These are phyloP conservation scores for Hippocampus guttulatus DNA, from an alignment of 2,113 vertebrate species.

Conservation along the genomic window DNA sequence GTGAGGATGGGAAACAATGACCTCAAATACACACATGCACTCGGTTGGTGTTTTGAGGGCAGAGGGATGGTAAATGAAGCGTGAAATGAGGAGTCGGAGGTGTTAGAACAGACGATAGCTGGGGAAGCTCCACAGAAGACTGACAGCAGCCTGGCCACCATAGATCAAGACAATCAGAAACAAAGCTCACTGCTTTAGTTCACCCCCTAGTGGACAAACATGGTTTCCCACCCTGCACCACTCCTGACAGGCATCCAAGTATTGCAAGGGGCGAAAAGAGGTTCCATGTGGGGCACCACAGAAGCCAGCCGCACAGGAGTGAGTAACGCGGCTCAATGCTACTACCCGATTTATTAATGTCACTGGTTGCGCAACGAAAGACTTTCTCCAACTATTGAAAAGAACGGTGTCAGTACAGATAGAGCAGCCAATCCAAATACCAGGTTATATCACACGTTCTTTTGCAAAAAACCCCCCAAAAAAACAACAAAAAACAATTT, in stretches of 20 bases:
- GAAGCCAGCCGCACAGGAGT: too few relatives aligned
- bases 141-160: constrained; percentile 49
- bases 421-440: too few relatives aligned
- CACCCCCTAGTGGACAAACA: constrained; percentile 25
- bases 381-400: too few relatives aligned
- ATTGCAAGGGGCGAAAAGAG: neutral
- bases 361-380: too few relatives aligned
- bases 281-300: neutral
- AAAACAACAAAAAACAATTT: too few relatives aligned
- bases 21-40: constrained; percentile 24
- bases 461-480: too few relatives aligned
- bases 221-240: neutral
- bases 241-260: neutral
- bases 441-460: too few relatives aligned
- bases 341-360: too few relatives aligned
- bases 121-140: constrained; percentile 46
- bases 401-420: too few relatives aligned
- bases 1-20: constrained; percentile 13
- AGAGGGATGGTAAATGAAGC: constrained; percentile 66
- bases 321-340: too few relatives aligned
- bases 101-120: constrained; percentile 60
- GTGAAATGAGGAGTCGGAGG: constrained; percentile 68
- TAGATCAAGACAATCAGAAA: constrained; percentile 46
- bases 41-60: constrained; percentile 53
- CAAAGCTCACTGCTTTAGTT: constrained; percentile 25